Evolutionary conservation across 2,797 vertebrate genomes (phyloP).

Genomic region (Antennarius maculatus): DNA sequence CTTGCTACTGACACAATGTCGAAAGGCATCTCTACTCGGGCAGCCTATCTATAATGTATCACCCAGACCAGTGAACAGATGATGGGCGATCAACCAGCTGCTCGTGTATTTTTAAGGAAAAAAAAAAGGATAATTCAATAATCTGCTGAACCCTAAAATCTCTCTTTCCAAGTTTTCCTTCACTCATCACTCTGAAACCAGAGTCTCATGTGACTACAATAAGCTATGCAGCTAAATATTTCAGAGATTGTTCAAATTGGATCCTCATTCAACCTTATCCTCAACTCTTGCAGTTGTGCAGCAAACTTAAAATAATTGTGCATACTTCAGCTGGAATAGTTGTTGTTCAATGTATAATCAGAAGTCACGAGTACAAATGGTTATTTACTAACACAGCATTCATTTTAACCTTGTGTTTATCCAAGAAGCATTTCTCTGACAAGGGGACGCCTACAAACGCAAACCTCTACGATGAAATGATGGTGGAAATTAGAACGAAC

Average conservation of each 20-base stretch:
- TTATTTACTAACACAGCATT: slow-evolving; percentile 27
- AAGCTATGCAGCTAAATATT: slow-evolving; percentile 7
- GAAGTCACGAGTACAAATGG: slow-evolving; percentile 26
- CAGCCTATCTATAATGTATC: slow-evolving; percentile 43
- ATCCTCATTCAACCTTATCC: slow-evolving; percentile 38
- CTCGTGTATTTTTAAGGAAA: slow-evolving; percentile 35
- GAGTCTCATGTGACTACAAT: slow-evolving; percentile 14
- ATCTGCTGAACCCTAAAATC: slow-evolving; percentile 30
- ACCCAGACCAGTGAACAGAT: slow-evolving; percentile 14
- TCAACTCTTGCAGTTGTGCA: slow-evolving; percentile 11
- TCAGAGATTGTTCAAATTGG: slow-evolving; percentile 14
- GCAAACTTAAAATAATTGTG: slow-evolving; percentile 43
- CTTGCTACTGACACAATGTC: slow-evolving; percentile 28
- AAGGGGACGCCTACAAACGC: slow-evolving; percentile 33
- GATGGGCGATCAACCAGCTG: slow-evolving; percentile 30
- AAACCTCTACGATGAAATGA: slow-evolving; percentile 21
- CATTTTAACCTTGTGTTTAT: slow-evolving; percentile 18
- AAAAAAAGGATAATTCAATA: slow-evolving; percentile 46
- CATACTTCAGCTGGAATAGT: slow-evolving; percentile 47
- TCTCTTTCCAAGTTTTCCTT: slow-evolving; percentile 18
- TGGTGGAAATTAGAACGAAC: slow-evolving; percentile 20
- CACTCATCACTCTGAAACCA: slow-evolving; percentile 13
- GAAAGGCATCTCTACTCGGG: slow-evolving; percentile 28
- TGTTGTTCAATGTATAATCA: slow-evolving; percentile 28
- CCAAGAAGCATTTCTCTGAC: slow-evolving; percentile 29